These are phyloP conservation scores for Apostichopus japonicus DNA, from an alignment of 35 echinoderm and acorn worm genomes.

Conservation along the genomic window DNA sequence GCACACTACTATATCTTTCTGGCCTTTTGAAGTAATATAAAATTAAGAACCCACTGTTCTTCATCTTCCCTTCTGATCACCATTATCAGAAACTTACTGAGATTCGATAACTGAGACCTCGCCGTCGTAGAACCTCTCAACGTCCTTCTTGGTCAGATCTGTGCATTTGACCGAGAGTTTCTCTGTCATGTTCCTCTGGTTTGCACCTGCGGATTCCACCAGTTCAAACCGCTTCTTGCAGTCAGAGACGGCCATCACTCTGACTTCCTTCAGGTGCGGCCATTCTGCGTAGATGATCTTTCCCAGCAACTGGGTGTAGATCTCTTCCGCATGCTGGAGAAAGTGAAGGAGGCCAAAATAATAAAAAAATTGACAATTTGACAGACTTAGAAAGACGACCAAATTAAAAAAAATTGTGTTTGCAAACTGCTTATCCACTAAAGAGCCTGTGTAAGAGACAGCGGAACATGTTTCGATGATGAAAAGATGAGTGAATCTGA, in stretches of 20 bases:
- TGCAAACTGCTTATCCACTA: too few relatives aligned
- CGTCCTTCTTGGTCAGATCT: constrained; percentile 3
- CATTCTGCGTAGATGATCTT: constrained; percentile 86
- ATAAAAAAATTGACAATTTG: too few relatives aligned
- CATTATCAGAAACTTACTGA: neutral
- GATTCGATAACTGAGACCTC: constrained; percentile 7
- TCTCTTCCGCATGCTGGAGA: constrained; percentile 52
- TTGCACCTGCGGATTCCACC: neutral
- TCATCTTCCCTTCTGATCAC: neutral
- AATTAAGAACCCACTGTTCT: too few relatives aligned
- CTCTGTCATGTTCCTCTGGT: constrained; percentile 10
- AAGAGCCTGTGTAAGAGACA: too few relatives aligned
- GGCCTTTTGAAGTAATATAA: too few relatives aligned
- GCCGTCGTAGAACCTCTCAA: neutral
- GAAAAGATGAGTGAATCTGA: neutral
- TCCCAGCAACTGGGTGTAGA: constrained; percentile 65
- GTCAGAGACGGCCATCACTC: constrained; percentile 74
- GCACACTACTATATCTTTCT: too few relatives aligned
- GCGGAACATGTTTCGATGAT: neutral
- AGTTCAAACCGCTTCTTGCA: constrained; percentile 21
- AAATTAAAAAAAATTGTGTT: neutral
- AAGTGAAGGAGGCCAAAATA: neutral
- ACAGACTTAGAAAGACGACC: neutral
- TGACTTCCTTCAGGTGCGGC: constrained; percentile 91
- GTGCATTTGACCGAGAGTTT: constrained; percentile 16